Percentiles rank a stretch among this genome's conserved stretches.
Conservation (phyloP, 2,888 invertebrate genomes). For the Pilophorus perplexus region DNA sequence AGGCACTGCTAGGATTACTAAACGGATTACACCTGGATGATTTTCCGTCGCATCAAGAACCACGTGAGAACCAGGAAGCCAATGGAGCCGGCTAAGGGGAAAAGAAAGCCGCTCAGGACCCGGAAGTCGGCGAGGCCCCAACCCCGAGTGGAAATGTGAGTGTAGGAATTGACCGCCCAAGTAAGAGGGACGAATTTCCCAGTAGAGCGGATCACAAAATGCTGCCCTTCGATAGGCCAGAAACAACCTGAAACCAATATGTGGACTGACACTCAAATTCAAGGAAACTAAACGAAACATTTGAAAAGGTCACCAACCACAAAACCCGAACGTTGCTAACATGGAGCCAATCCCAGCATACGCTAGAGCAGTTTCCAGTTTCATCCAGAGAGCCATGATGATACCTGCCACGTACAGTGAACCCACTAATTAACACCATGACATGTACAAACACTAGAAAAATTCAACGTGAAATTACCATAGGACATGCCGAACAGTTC, state of each 20-base stretch:
- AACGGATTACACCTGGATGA: constrained; percentile 15
- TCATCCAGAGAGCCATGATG: constrained; percentile 16
- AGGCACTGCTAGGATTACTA: too few species aligned
- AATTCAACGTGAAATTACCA: background rate
- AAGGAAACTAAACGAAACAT: too few species aligned
- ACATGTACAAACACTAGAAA: background rate
- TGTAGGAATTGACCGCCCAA: constrained; percentile 1
- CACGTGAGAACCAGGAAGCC: background rate
- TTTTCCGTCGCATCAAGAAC: background rate
- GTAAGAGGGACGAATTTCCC: constrained; percentile 20
- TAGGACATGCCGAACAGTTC: constrained; percentile 30
- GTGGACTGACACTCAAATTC: background rate
- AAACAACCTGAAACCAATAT: constrained; percentile 23
- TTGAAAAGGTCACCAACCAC: too few species aligned
- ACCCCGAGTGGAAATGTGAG: background rate
- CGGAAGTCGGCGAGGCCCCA: background rate
- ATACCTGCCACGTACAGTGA: background rate
- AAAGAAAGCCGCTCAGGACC: background rate
- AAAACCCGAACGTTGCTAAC: constrained; percentile 16
- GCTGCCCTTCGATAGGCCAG: constrained; percentile 39
- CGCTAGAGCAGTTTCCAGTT: constrained; percentile 3
- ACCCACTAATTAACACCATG: background rate
- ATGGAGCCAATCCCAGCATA: constrained; percentile 26
- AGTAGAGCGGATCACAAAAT: constrained; percentile 2
- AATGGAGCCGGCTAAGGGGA: background rate